These are phyloP conservation scores for Sinocyclocheilus maitianheensis DNA, from an alignment of 2,113 vertebrate genomes.

Conservation along the genomic window DNA sequence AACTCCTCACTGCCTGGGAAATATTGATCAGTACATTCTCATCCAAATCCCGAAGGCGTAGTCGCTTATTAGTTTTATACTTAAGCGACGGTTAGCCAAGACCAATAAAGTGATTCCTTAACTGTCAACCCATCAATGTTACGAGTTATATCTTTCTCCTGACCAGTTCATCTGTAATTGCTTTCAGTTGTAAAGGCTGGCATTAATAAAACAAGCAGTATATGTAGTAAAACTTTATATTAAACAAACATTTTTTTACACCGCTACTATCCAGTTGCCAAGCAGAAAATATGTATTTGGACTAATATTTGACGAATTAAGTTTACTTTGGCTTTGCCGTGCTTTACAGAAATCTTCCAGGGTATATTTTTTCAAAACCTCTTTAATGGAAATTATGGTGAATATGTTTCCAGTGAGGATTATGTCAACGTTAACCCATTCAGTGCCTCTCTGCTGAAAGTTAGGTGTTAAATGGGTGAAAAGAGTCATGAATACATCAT, in stretches of 20 bases:
- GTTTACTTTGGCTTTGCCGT: slow-evolving; percentile 48
- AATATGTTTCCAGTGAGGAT: slow-evolving; percentile 31
- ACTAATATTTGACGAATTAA: slow-evolving; percentile 46
- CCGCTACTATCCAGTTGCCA: slow-evolving; percentile 38
- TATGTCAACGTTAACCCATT: slow-evolving; percentile 11
- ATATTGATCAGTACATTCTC: slow-evolving; percentile 53
- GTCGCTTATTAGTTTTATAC: slow-evolving; percentile 50
- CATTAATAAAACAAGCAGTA: background rate
- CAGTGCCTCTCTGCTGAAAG: background rate
- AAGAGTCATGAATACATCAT: background rate
- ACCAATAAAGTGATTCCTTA: slow-evolving; percentile 53
- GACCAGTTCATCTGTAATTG: slow-evolving; percentile 34
- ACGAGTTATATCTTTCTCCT: slow-evolving; percentile 21
- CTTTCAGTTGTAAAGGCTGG: slow-evolving; percentile 27
- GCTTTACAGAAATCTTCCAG: slow-evolving; percentile 36
- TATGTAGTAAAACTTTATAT: slow-evolving; percentile 19
- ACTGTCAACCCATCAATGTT: slow-evolving; percentile 38
- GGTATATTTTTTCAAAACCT: slow-evolving; percentile 34
- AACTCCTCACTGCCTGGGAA: slow-evolving; percentile 54
- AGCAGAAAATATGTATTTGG: slow-evolving; percentile 48
- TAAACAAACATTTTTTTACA: slow-evolving; percentile 11
- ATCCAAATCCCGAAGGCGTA: slow-evolving; percentile 46
- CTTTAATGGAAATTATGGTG: slow-evolving; percentile 24
- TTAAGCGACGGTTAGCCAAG: slow-evolving; percentile 41
- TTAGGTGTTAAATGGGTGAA: background rate